Conservation (phyloP, 1,140 invertebrate genomes). For the Drosophila teissieri region DNA sequence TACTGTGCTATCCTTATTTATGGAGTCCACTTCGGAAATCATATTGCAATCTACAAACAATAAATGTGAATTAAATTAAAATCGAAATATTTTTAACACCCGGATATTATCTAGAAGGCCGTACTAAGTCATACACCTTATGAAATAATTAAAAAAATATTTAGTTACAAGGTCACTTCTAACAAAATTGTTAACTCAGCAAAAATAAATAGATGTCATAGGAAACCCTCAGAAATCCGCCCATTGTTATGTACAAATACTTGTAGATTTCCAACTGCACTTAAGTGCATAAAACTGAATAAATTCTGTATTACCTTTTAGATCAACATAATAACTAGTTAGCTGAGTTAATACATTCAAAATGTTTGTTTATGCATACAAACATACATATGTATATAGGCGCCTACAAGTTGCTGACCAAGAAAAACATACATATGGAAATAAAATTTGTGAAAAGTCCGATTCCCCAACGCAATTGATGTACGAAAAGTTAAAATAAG, state of each 20-base stretch:
- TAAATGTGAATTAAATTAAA: not conserved
- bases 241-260: not conserved
- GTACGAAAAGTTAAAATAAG: not conserved
- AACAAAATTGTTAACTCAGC: slow-evolving; percentile 2
- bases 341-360: slow-evolving; percentile 1
- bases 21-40: slow-evolving; percentile 23
- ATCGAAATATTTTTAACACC: not conserved
- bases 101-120: not conserved
- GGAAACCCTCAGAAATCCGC: not conserved
- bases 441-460: slow-evolving; percentile 5
- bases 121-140: not conserved
- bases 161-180: slow-evolving; percentile 1
- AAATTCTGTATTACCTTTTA: not conserved
- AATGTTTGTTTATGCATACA: slow-evolving; percentile 31
- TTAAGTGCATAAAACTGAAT: not conserved
- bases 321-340: slow-evolving; percentile 3
- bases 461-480: not conserved
- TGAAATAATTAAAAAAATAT: not conserved
- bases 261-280: too few species aligned
- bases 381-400: slow-evolving; percentile 1
- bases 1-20: slow-evolving; percentile 26
- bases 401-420: slow-evolving; percentile 11
- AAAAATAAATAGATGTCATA: not conserved
- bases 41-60: slow-evolving; percentile 23
- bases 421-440: slow-evolving; percentile 35